Base-by-base conservation (phyloP, 2,888 invertebrate species). In the Formica aserva region DNA sequence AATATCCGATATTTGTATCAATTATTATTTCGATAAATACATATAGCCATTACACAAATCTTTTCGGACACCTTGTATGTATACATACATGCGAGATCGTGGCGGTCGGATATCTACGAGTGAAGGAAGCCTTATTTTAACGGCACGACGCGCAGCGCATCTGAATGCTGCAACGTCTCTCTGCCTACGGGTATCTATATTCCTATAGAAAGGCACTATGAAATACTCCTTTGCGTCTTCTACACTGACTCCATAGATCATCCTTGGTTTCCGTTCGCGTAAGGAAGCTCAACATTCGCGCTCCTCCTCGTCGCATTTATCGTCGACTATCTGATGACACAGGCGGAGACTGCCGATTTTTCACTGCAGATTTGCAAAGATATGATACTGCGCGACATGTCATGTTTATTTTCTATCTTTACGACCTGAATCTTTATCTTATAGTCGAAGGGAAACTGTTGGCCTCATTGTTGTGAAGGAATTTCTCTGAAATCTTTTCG, bases 61-160 rank as follows among this genome's bases (percentile, higher is more conserved):
- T 45, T 78, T 32, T 60, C 32, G 45, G 8, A 29, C 72, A 77
- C 15, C 29, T 13, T 22, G 22, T 78, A 78, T 13, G 6, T 15
- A 55, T 15, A 45, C 11, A 89, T 88, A 90, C 87, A 89, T 88
- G 88, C 86, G 85, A 86, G 82, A 83, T 85, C 85, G 82, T 76
- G 55, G 65, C 69, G 67, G 60, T 82, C 76, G 82, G 69, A 87
- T 86, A 83, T 85, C 84, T 82, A 85, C 75, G 84, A 86, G 82
- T 66, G 82, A 80, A 81, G 88, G 86, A 86, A 90, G 84, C 85
- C 86, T 88, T 85, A 85, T 87, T 87, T 82, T 81, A 83, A 72
- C 81, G 75, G 65, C 57, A 82, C 80, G 66, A 80, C 67, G 52
- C 67, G 72, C 57, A 35, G 55, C 52, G 72, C 84, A 80, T 85